Evolutionary conservation across 2,113 vertebrate species (phyloP).

Genomic region (Pleuronectes platessa): DNA sequence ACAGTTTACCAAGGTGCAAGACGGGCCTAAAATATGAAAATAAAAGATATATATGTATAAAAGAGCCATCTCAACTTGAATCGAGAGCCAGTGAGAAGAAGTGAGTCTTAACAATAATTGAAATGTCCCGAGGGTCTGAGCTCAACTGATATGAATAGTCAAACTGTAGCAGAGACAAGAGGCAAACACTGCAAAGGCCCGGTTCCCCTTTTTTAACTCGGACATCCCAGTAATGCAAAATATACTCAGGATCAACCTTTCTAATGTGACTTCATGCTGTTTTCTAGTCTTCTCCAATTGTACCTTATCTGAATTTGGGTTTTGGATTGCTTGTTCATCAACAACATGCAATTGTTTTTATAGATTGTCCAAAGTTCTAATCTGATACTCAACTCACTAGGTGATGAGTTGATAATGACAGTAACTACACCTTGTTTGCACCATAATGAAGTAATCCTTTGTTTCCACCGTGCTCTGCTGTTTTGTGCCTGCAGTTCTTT

Average conservation of each 20-base stretch:
- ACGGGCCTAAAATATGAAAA: no score
- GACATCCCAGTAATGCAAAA: not conserved
- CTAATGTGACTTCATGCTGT: not conserved
- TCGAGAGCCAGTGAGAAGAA: no score
- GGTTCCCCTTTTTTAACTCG: no score
- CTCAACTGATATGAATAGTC: no score
- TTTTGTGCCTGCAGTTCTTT: constrained; percentile 84
- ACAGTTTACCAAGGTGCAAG: no score
- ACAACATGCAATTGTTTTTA: not conserved
- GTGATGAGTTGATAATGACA: not conserved
- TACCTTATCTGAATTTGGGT: not conserved
- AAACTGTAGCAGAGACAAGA: no score
- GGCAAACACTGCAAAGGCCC: no score
- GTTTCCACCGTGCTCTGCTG: not conserved
- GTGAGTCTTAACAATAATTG: no score
- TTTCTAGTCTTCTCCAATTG: not conserved
- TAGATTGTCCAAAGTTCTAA: not conserved
- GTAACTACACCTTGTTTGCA: not conserved
- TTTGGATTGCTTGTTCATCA: not conserved
- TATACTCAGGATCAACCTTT: not conserved
- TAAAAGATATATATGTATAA: no score
- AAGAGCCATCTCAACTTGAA: no score
- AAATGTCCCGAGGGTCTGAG: no score
- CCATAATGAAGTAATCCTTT: not conserved
- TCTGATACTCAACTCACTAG: not conserved